phyloP scores from a whole-genome alignment of 2,113 vertebrate genomes.

The Lucifuga dentata region DNA sequence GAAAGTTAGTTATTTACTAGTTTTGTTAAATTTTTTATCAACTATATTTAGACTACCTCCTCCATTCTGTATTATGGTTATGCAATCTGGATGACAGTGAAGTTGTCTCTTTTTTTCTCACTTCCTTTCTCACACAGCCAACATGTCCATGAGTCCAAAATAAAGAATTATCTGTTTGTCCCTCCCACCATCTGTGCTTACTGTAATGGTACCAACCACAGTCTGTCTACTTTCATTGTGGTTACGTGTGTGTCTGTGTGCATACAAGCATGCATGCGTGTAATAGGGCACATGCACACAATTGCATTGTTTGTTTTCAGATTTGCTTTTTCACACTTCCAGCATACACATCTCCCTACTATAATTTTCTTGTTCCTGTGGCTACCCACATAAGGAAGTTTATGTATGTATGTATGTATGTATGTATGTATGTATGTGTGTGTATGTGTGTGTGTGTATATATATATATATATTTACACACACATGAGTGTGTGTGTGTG shows the following conservation, averaged over 20 bases:
- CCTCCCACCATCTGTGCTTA: conserved; percentile 67
- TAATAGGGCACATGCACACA: conserved; percentile 59
- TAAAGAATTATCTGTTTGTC: conserved; percentile 50
- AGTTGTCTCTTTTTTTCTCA: conserved; percentile 11
- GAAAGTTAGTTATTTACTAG: background rate
- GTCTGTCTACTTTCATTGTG: conserved; percentile 65
- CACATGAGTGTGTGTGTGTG: conserved; percentile 27
- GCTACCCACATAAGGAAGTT: conserved; percentile 60
- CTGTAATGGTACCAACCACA: conserved; percentile 77
- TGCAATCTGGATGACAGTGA: conserved; percentile 17
- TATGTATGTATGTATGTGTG: conserved; percentile 43
- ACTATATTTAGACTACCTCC: background rate
- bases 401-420: conserved; percentile 41
- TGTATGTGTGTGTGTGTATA: conserved; percentile 33
- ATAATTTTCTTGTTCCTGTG: conserved; percentile 53
- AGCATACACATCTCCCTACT: conserved; percentile 47
- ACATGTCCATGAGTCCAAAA: conserved; percentile 41
- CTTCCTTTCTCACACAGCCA: conserved; percentile 15
- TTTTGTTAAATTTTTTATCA: background rate
- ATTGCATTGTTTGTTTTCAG: conserved; percentile 60
- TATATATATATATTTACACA: conserved; percentile 6
- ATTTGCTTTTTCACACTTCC: conserved; percentile 46
- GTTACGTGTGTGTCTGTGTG: conserved; percentile 44
- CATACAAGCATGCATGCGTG: conserved; percentile 36
- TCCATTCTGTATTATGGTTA: background rate